Percentiles rank a stretch among this genome's conserved stretches.
phyloP scores from a whole-genome alignment of 2,888 invertebrate genomes.

The Epinotia demarniana region DNA sequence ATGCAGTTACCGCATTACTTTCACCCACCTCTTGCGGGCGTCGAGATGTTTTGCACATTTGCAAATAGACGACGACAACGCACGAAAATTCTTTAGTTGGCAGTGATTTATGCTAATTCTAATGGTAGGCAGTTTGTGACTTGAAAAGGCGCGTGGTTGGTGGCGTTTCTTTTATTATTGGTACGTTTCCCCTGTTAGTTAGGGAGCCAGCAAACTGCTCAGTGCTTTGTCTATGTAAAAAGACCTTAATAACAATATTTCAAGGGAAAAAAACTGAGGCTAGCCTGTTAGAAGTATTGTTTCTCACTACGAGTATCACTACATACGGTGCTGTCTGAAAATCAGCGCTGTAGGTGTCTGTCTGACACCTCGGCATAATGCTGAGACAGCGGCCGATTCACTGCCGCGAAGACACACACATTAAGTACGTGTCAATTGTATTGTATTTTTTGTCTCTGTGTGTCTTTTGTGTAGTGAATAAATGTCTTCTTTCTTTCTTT shows the following conservation, averaged over 20 bases:
- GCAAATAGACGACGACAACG: conserved; percentile 20
- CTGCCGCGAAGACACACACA: too few species aligned
- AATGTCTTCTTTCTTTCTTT: too few species aligned
- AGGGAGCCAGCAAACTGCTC: not conserved
- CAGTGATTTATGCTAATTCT: conserved; percentile 23
- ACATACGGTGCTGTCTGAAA: too few species aligned
- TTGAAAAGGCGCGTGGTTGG: not conserved
- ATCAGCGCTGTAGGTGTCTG: too few species aligned
- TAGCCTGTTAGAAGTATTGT: not conserved
- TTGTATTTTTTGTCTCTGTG: too few species aligned
- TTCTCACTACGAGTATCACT: not conserved
- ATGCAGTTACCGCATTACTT: conserved; percentile 66
- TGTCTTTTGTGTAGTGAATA: too few species aligned
- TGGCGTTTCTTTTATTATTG: not conserved
- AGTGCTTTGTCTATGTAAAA: not conserved
- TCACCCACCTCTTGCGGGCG: conserved; percentile 53
- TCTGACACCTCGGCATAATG: too few species aligned
- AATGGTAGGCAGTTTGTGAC: not conserved
- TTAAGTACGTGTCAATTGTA: too few species aligned
- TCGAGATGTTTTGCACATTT: conserved; percentile 39
- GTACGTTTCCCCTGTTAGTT: not conserved
- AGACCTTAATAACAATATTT: not conserved
- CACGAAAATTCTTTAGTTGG: conserved; percentile 6
- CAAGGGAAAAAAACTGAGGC: not conserved
- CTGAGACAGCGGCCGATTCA: too few species aligned